Conservation (phyloP, 2,797 vertebrate species). For the Esox masquinongy region DNA sequence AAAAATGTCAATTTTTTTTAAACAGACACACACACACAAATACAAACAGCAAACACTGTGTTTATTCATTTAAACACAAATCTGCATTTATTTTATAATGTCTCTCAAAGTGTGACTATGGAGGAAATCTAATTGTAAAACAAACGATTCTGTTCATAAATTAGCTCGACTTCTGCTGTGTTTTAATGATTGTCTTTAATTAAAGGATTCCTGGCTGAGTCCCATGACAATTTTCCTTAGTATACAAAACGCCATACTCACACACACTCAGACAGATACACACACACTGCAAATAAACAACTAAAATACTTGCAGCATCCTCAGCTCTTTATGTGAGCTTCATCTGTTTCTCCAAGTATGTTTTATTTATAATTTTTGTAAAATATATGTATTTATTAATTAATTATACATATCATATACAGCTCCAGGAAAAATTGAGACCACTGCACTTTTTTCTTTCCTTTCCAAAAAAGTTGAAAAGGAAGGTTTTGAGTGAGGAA, state of each 20-base stretch:
- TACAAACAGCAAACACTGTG: conserved; percentile 13
- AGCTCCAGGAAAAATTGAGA: no score
- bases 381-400: background rate
- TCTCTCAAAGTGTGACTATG: conserved; percentile 26
- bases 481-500: no score
- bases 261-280: conserved; percentile 22
- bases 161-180: conserved; percentile 49
- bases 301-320: conserved; percentile 21
- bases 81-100: conserved; percentile 33
- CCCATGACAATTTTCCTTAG: conserved; percentile 38
- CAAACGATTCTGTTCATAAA: conserved; percentile 56
- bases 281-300: conserved; percentile 16
- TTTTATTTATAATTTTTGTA: background rate
- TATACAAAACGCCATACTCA: conserved; percentile 19
- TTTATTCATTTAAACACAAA: conserved; percentile 39
- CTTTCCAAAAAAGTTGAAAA: no score
- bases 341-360: background rate
- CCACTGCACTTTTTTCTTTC: no score
- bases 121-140: conserved; percentile 57
- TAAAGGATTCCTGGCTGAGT: conserved; percentile 55
- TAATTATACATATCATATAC: background rate
- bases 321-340: background rate
- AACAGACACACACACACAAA: conserved; percentile 1
- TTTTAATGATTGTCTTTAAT: conserved; percentile 61
- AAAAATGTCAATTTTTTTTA: no score